A percentile compares a stretch with the other conserved stretches of the same genome.
phyloP scores from a whole-genome alignment of 2,113 vertebrate species.

The Galbula dea region DNA sequence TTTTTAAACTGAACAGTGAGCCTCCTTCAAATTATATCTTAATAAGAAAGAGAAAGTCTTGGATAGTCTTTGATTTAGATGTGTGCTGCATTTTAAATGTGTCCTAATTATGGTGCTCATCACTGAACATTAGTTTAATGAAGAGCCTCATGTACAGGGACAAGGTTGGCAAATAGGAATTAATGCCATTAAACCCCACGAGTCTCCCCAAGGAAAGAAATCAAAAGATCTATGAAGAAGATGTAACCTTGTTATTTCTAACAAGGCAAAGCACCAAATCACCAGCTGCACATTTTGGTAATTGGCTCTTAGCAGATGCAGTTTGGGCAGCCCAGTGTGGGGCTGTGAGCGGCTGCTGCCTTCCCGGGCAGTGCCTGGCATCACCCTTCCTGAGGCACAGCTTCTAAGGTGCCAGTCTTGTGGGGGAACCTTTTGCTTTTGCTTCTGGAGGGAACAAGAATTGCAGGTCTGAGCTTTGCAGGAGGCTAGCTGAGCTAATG shows the following conservation, averaged over 20 bases:
- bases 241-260: conserved; percentile 18
- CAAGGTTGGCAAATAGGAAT: conserved; percentile 61
- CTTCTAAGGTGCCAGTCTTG: not conserved
- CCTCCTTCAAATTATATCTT: conserved; percentile 37
- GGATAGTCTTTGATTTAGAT: conserved; percentile 54
- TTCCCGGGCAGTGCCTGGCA: not conserved
- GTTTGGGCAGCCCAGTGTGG: not conserved
- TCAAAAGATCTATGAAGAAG: conserved; percentile 35
- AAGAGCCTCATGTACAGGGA: conserved; percentile 60
- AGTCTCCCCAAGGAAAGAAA: conserved; percentile 32
- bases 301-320: not conserved
- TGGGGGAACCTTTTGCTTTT: not conserved
- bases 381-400: accelerated
- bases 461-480: not conserved
- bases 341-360: accelerated
- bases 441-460: not conserved
- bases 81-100: conserved; percentile 42
- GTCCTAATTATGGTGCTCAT: conserved; percentile 63
- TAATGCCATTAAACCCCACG: conserved; percentile 31
- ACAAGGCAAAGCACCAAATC: not conserved
- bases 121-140: conserved; percentile 58
- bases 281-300: not conserved
- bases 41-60: conserved; percentile 54
- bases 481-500: not conserved
- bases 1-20: not conserved